Conservation (phyloP, 2,888 invertebrate genomes). For the Cheiracanthium punctorium region DNA sequence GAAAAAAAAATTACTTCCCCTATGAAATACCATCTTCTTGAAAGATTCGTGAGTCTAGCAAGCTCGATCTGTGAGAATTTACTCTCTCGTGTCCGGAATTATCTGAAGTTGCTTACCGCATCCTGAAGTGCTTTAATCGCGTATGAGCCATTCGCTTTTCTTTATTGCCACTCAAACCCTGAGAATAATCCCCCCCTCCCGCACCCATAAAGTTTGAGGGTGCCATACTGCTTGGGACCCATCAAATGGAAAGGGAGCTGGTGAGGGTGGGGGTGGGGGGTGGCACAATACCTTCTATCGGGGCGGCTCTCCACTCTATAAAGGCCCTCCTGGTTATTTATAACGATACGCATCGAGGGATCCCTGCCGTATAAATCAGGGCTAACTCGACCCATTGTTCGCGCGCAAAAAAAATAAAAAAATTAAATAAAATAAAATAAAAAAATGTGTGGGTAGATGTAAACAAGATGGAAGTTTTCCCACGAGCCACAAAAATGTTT, state of each 20-base stretch:
- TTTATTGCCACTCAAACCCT: not conserved
- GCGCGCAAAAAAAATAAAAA: too few species aligned
- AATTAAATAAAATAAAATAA: too few species aligned
- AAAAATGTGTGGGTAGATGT: not conserved
- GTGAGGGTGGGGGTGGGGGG: not conserved
- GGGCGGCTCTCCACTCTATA: not conserved
- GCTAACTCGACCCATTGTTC: not conserved
- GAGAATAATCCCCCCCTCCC: too few species aligned
- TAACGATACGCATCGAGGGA: not conserved
- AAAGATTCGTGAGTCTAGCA: too few species aligned
- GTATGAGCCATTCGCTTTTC: too few species aligned
- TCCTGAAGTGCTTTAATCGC: too few species aligned
- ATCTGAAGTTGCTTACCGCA: too few species aligned
- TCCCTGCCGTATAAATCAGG: constrained; percentile 15
- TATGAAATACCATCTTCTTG: too few species aligned
- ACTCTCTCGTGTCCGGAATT: too few species aligned
- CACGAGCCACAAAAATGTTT: not conserved
- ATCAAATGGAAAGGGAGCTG: too few species aligned
- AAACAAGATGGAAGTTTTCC: not conserved
- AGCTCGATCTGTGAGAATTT: too few species aligned
- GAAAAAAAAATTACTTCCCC: too few species aligned
- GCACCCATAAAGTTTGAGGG: not conserved
- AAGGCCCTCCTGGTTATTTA: not conserved
- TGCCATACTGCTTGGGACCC: not conserved
- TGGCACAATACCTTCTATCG: not conserved